Conservation (phyloP, 2,797 vertebrate species). For the Squalus acanthias region DNA sequence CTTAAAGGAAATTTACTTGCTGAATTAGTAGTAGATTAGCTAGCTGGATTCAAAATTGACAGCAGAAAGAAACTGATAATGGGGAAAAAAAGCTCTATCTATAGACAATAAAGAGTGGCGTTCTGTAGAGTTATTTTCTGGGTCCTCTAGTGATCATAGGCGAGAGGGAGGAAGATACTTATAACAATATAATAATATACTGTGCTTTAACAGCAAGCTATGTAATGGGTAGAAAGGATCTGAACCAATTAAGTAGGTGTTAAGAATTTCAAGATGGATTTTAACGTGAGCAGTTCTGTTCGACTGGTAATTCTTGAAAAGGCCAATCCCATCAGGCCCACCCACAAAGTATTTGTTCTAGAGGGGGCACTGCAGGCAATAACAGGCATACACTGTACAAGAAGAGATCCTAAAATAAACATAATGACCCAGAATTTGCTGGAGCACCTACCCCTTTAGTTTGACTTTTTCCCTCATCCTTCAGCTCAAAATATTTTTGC, state of each 20-base stretch:
- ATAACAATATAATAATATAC: not conserved
- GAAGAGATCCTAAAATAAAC: not conserved
- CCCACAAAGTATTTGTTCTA: not conserved
- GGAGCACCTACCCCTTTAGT: not conserved
- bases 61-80: not conserved
- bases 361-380: not conserved
- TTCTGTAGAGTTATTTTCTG: not conserved
- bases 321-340: not conserved
- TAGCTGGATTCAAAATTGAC: not conserved
- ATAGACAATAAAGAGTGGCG: not conserved
- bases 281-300: not conserved
- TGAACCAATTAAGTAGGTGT: not conserved
- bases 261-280: not conserved
- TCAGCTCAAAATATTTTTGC: not conserved
- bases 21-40: not conserved
- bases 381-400: not conserved
- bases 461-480: not conserved
- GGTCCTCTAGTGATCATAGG: not conserved
- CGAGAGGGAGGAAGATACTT: not conserved
- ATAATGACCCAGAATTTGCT: not conserved
- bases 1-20: not conserved
- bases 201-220: not conserved
- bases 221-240: not conserved
- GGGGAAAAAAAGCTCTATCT: not conserved
- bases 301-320: not conserved